Evolutionary conservation across 2,113 vertebrate species (phyloP), one percentile per base, ranked within the genome.

Genomic region (Hyla sarda): DNA sequence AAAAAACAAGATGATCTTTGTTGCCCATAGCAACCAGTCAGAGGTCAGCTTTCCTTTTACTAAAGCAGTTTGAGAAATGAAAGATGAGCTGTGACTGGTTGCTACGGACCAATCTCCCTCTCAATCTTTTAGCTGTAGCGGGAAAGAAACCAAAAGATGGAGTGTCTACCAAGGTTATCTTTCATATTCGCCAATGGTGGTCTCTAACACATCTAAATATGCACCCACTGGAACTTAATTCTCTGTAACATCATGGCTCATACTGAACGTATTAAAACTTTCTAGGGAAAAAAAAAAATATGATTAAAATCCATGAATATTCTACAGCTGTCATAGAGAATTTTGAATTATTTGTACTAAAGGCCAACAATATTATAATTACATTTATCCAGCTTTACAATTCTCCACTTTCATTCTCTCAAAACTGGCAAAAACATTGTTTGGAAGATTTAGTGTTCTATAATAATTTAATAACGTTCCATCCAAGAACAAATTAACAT

Each of bases 401-500:
- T 73, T 45, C 71, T 73, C 34, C 37, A 73, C 71, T 76, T 58
- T 80, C 54, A 45, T 60, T 41, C 56, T 16, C 17, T 41, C 23
- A 60, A 60, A 52, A 45, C 34, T 58, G 77, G 77, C 52, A 80
- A 80, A 80, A 45, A 60, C 52, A 62, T 60, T 37, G 77, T 80
- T 80, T 80, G 56, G 56, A 80, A 80, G 11, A 60, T 80, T 80
- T 80, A 80, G 32, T 80, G 77, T 62, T 80, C 77, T 60, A 58
- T 60, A 56, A 79, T 79, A 41, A 60, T 60, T 37, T 80, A 80
- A 80, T 62, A 80, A 80, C 14, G 32, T 45, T 62, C 77, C 77
- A 80, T 62, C 77, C 77, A 80, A 80, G 56, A 17, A 62, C 56
- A 62, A 80, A 80, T 80, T 62, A 80, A 37, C 56, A 80, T 80